Evolutionary conservation across 1,140 invertebrate species (phyloP).

Genomic region (Drosophila eugracilis): DNA sequence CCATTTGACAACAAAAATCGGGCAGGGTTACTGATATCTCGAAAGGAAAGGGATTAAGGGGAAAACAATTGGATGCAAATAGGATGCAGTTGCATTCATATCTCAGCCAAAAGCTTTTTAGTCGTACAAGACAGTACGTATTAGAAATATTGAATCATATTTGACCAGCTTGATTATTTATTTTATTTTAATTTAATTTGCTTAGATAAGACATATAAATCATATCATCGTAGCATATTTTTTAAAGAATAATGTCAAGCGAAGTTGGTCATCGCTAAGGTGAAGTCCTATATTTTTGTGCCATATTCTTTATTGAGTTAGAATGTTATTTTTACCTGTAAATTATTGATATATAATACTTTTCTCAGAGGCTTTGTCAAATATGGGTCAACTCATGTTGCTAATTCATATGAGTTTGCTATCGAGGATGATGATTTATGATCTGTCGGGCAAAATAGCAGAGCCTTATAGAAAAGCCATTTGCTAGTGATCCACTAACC

Average conservation of each 20-base stretch:
- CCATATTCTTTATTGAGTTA: too few species aligned
- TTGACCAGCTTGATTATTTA: too few species aligned
- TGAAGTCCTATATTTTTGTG: too few species aligned
- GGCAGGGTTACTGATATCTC: constrained; percentile 39
- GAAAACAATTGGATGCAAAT: too few species aligned
- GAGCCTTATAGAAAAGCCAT: constrained; percentile 15
- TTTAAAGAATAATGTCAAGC: too few species aligned
- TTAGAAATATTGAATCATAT: background rate
- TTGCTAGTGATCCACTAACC: constrained; percentile 36
- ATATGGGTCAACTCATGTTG: constrained; percentile 18
- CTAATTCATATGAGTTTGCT: background rate
- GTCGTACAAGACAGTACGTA: background rate
- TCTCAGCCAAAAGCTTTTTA: background rate
- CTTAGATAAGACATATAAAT: too few species aligned
- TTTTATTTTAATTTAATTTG: too few species aligned
- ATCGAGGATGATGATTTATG: constrained; percentile 36
- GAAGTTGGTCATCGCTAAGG: too few species aligned
- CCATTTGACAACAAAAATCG: constrained; percentile 16
- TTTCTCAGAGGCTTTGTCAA: background rate
- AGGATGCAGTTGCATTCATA: background rate
- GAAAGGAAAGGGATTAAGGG: constrained; percentile 14
- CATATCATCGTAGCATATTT: too few species aligned
- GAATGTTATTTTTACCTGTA: too few species aligned
- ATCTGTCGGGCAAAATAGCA: constrained; percentile 6
- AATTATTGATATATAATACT: too few species aligned